These are phyloP conservation scores for Silvanus unidentatus DNA, from an alignment of 2,888 invertebrate species.

Conservation along the genomic window DNA sequence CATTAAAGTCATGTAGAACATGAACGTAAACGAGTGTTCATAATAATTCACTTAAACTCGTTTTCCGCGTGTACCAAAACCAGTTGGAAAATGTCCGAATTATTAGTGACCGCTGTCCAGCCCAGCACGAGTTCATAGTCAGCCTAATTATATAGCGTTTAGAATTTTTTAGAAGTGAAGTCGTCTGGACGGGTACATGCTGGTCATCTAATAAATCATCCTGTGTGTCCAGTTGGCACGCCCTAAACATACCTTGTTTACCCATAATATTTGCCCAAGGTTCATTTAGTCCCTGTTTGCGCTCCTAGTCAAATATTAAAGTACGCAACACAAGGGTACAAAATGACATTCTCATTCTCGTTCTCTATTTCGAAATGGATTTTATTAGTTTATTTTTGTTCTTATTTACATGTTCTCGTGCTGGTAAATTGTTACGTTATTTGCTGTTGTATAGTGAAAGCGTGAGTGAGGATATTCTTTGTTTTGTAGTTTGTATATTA, in stretches of 20 bases:
- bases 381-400: slow-evolving; percentile 2
- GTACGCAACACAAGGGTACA: neutral
- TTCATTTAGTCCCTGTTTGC: slow-evolving; percentile 29
- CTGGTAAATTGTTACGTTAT: too few species aligned
- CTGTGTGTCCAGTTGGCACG: slow-evolving; percentile 31
- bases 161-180: slow-evolving; percentile 3
- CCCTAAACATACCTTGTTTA: slow-evolving; percentile 43
- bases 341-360: too few species aligned
- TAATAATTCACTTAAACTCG: neutral
- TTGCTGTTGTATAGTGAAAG: too few species aligned
- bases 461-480: too few species aligned
- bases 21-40: too few species aligned
- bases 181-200: neutral
- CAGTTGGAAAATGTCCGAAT: slow-evolving; percentile 13
- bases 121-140: slow-evolving; percentile 34
- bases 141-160: slow-evolving; percentile 28
- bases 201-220: slow-evolving; percentile 5
- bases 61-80: slow-evolving; percentile 15
- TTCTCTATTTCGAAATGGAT: neutral
- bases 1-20: too few species aligned
- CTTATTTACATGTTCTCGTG: too few species aligned
- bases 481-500: too few species aligned
- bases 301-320: neutral
- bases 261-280: slow-evolving; percentile 44
- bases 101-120: slow-evolving; percentile 31